Evolutionary conservation across 1,140 invertebrate species (phyloP).

Genomic region (Neomicropteryx cornuta): DNA sequence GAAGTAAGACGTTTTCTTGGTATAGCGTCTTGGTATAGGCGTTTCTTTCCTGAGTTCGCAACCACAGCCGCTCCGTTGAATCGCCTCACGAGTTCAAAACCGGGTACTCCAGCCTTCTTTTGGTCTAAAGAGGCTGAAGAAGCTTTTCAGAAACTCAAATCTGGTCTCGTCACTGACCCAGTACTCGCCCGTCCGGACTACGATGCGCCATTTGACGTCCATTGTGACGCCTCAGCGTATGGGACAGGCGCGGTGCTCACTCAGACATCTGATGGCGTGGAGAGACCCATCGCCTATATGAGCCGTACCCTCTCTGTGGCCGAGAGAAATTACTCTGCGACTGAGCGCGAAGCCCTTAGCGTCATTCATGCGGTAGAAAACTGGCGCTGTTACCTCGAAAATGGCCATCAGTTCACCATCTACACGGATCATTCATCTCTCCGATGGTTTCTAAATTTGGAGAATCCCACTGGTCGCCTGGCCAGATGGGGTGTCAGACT

Average conservation of each 20-base stretch:
- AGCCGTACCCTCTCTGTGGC: conserved; percentile 3
- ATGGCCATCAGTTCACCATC: conserved; percentile 27
- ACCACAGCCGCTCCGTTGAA: conserved; percentile 14
- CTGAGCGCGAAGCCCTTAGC: conserved; percentile 36
- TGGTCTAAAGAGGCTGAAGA: conserved; percentile 9
- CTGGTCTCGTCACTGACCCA: conserved; percentile 11
- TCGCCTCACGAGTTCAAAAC: conserved; percentile 12
- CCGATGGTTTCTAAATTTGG: conserved; percentile 13
- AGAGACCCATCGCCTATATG: conserved; percentile 9
- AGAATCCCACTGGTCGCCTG: conserved; percentile 9
- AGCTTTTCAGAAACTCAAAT: conserved; percentile 10
- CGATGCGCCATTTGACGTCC: conserved; percentile 9
- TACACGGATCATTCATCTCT: conserved; percentile 15
- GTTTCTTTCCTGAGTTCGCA: conserved; percentile 19
- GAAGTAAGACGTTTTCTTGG: conserved; percentile 16
- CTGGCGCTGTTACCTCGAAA: conserved; percentile 29
- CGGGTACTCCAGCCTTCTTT: conserved; percentile 7
- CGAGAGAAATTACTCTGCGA: conserved; percentile 25
- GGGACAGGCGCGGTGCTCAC: conserved; percentile 17
- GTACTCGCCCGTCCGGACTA: conserved; percentile 17
- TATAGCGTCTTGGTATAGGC: conserved; percentile 17
- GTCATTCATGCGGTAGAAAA: conserved; percentile 31
- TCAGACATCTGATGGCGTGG: conserved; percentile 10
- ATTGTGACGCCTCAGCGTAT: conserved; percentile 11
- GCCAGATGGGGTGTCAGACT: conserved; percentile 10